A percentile compares a stretch with the other conserved stretches of the same genome.
Conservation (phyloP, 2,113 vertebrate genomes). For the Petrocephalus zakoni region DNA sequence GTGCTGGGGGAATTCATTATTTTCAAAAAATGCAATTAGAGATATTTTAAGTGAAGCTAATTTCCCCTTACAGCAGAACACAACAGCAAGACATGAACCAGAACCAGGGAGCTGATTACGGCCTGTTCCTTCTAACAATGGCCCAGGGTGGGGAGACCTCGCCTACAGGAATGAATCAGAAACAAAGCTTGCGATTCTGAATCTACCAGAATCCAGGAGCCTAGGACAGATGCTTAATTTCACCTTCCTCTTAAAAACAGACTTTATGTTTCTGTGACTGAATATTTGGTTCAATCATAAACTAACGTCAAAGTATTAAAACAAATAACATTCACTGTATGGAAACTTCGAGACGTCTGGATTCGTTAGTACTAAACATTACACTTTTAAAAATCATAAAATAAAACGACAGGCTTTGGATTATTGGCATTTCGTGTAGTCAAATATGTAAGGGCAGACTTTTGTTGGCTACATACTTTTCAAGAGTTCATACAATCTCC, state of each 20-base stretch:
- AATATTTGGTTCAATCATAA: not conserved
- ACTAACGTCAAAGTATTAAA: not conserved
- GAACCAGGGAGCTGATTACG: conserved; percentile 2
- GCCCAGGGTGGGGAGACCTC: conserved; percentile 14
- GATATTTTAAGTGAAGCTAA: conserved; percentile 23
- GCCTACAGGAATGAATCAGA: conserved; percentile 6
- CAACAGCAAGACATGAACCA: conserved; percentile 20
- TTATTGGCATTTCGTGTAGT: not conserved
- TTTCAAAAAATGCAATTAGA: conserved; percentile 30
- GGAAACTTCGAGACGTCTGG: not conserved
- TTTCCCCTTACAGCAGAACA: conserved; percentile 15
- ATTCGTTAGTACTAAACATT: not conserved
- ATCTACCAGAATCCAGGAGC: not conserved
- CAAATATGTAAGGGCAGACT: not conserved
- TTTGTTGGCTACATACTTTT: not conserved
- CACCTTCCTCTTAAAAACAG: not conserved
- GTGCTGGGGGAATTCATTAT: conserved; percentile 24
- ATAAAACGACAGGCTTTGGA: not conserved
- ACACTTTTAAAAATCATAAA: not conserved
- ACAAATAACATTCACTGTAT: not conserved
- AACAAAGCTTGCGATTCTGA: not conserved
- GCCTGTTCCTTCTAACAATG: not conserved
- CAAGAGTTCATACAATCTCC: not conserved
- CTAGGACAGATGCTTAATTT: not conserved
- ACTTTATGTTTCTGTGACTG: not conserved